Evolutionary conservation across 1,140 invertebrate species (phyloP).

Genomic region (Parapsyche elsis): DNA sequence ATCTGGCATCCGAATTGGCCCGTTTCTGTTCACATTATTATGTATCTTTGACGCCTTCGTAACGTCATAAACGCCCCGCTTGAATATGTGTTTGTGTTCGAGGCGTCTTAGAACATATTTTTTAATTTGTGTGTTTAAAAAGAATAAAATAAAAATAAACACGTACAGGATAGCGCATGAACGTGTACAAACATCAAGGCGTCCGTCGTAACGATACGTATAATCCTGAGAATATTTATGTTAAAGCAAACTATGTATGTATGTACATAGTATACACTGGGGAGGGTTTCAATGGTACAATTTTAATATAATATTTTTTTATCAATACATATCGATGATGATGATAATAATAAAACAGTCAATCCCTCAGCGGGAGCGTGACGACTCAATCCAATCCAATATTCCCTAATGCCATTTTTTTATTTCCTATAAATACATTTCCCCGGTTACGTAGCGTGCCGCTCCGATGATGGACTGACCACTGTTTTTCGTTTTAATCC

Average conservation of each 20-base stretch:
- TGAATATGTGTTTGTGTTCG: not conserved
- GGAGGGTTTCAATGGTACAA: not conserved
- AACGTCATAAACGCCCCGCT: conserved; percentile 18
- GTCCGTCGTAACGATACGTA: not conserved
- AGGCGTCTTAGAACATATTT: conserved; percentile 1
- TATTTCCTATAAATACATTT: conserved; percentile 54
- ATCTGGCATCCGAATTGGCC: conserved; percentile 22
- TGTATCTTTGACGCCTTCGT: conserved; percentile 4
- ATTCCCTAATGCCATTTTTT: conserved; percentile 54
- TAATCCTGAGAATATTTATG: conserved; percentile 31
- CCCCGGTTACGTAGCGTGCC: conserved; percentile 46
- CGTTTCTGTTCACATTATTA: not conserved
- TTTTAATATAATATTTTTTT: not conserved
- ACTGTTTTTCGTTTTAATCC: conserved; percentile 24
- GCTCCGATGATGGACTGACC: conserved; percentile 37
- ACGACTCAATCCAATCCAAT: conserved; percentile 56
- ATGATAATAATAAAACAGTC: conserved; percentile 2
- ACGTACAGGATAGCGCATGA: conserved; percentile 14
- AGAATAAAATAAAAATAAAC: conserved; percentile 12
- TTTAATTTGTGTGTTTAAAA: conserved; percentile 27
- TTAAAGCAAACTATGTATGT: not conserved
- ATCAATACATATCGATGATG: not conserved
- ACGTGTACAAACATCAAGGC: conserved; percentile 1
- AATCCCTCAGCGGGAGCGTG: conserved; percentile 42
- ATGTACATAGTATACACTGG: not conserved